Evolutionary conservation across 2,113 vertebrate genomes (phyloP).

Genomic region (Sturnira hondurensis): DNA sequence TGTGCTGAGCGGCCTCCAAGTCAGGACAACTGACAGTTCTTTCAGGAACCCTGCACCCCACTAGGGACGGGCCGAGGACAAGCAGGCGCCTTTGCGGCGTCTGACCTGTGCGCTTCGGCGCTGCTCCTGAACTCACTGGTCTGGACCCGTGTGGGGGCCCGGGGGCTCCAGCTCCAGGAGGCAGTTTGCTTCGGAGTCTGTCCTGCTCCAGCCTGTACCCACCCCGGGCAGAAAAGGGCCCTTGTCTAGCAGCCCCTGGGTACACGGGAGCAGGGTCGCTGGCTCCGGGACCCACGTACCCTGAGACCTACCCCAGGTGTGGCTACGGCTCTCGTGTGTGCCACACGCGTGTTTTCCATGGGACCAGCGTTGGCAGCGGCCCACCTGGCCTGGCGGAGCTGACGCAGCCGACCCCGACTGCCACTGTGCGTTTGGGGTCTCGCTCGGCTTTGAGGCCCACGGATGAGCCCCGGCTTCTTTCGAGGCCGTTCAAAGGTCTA

Average conservation of each 20-base stretch:
- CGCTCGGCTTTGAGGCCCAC: rapidly evolving
- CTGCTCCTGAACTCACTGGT: background rate
- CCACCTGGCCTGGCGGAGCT: rapidly evolving
- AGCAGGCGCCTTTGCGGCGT: background rate
- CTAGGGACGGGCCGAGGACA: no score
- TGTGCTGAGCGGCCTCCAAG: background rate
- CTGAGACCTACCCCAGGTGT: rapidly evolving
- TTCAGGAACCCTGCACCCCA: background rate
- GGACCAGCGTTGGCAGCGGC: background rate
- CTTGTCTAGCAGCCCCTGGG: background rate
- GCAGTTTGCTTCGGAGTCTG: no score
- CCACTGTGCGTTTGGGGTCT: background rate
- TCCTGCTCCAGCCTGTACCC: background rate
- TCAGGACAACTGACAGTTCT: rapidly evolving
- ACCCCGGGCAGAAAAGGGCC: background rate
- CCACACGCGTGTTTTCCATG: background rate
- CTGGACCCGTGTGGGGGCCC: background rate
- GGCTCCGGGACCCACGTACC: rapidly evolving
- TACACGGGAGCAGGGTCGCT: background rate
- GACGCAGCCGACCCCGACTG: rapidly evolving
- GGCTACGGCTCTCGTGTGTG: background rate
- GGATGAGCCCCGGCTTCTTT: rapidly evolving
- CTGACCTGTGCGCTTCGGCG: background rate
- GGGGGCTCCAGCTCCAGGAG: background rate
- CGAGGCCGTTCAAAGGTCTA: background rate